Evolutionary conservation across 2,797 vertebrate genomes (phyloP).

Genomic region (Eulemur rubriventer): DNA sequence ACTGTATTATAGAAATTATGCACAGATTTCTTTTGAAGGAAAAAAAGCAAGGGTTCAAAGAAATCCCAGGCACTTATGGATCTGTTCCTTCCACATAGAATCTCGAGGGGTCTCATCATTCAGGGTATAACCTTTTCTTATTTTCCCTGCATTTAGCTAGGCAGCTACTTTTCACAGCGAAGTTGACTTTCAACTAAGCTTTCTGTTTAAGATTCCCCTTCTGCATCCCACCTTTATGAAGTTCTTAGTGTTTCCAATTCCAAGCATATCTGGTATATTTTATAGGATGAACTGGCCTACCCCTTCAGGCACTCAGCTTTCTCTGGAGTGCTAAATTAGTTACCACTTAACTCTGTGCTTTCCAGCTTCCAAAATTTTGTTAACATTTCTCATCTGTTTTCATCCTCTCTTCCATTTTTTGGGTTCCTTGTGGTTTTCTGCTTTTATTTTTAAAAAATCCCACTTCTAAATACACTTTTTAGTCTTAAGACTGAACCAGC

Average conservation of each 20-base stretch:
- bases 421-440: not conserved
- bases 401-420: not conserved
- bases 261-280: not conserved
- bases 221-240: not conserved
- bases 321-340: not conserved
- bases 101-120: not conserved
- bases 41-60: not conserved
- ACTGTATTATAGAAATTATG: not conserved
- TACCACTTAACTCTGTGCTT: not conserved
- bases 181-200: not conserved
- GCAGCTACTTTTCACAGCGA: not conserved
- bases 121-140: not conserved
- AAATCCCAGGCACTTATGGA: not conserved
- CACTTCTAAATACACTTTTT: not conserved
- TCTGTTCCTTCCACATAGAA: not conserved
- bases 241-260: not conserved
- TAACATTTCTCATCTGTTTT: conserved; percentile 25
- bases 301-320: not conserved
- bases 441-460: not conserved
- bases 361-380: not conserved
- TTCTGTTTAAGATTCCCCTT: not conserved
- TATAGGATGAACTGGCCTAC: not conserved
- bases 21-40: not conserved
- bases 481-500: not conserved
- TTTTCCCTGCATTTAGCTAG: not conserved